Percentiles rank a stretch among this genome's conserved stretches.
phyloP scores from a whole-genome alignment of 2,888 invertebrate genomes.

The Gandaritis pyraliata region DNA sequence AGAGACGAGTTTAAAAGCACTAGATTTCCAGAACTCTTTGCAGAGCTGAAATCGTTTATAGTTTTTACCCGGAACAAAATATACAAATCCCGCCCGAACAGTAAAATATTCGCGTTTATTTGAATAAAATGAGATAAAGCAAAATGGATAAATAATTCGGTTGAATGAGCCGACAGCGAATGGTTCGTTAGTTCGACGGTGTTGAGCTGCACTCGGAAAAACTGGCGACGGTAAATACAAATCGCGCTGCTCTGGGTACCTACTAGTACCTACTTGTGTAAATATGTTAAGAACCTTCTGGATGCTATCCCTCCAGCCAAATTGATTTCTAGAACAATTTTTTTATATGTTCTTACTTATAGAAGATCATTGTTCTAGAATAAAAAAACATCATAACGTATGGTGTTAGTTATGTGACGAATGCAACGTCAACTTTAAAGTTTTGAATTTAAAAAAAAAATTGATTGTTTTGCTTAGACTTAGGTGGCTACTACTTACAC shows the following conservation, averaged over 20 bases:
- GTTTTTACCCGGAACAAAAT: slow-evolving; percentile 3
- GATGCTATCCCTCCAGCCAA: not conserved
- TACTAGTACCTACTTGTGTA: slow-evolving; percentile 37
- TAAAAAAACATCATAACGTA: too few species aligned
- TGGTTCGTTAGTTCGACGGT: slow-evolving; percentile 77
- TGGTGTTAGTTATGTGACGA: too few species aligned
- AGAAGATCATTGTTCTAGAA: too few species aligned
- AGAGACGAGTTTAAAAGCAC: too few species aligned
- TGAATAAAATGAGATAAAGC: slow-evolving; percentile 52
- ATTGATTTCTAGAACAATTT: not conserved
- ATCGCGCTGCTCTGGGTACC: slow-evolving; percentile 58
- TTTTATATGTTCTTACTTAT: too few species aligned
- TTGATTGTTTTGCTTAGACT: too few species aligned
- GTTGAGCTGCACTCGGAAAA: slow-evolving; percentile 71
- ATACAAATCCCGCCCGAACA: slow-evolving; percentile 16
- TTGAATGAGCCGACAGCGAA: slow-evolving; percentile 62
- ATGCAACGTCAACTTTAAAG: too few species aligned
- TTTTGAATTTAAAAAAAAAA: too few species aligned
- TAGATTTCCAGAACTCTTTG: not conserved
- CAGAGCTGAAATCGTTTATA: not conserved
- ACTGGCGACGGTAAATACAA: slow-evolving; percentile 74
- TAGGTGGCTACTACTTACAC: too few species aligned
- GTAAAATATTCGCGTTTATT: slow-evolving; percentile 30
- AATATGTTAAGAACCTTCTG: slow-evolving; percentile 9
- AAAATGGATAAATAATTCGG: slow-evolving; percentile 69